Base-by-base conservation (phyloP, 2,113 vertebrate species). In the Ceratotherium simum region DNA sequence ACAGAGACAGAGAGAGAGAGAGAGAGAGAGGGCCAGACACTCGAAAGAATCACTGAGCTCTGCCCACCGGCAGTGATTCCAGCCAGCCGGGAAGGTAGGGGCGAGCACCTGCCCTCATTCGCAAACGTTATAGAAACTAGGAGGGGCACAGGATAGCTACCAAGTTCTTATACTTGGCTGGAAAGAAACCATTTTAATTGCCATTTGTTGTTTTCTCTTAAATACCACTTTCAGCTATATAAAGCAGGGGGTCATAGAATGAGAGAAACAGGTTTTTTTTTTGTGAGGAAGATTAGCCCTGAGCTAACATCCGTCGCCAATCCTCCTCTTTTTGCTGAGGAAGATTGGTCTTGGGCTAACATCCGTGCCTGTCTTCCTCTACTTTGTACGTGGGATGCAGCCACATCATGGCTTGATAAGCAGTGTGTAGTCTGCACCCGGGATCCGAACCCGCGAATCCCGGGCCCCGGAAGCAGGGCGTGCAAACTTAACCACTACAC, bases 51-150 rank as follows among this genome's bases (percentile, higher is more conserved):
- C 21, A 1, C 42, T 33, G 91, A 27, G 46, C n/a, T 36, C 20
- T 33, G 75, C 67, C 21, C 4, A 0, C 48, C 60, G 93, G 33
- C 33, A 0, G 25, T 0, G 42, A 56, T 12, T 5, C 36, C 18
- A 2, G 20, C 8, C 0, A 13, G 17, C 10, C 0, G 4, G 39
- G 65, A 20, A 29, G 79, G 33, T 10, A 7, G 21, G 39, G 51
- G 14, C 0, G 29, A 70, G 82, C 36, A 3, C 73, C 46, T 9
- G 56, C 48, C 33, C 18, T 62, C 9, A 1, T 8, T 3, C 75
- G 31, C 33, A 31, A 27, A 17, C 0, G 4, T 3, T 21, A 1
- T 9, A 36, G 42, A 36, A 31, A 36, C 6, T 4, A 11, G 29
- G 39, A 79, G 2, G 60, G 36, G 21, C 27, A 17, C 46, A 11